Base-by-base conservation (phyloP, 2,888 invertebrate species). In the Autographa gamma region DNA sequence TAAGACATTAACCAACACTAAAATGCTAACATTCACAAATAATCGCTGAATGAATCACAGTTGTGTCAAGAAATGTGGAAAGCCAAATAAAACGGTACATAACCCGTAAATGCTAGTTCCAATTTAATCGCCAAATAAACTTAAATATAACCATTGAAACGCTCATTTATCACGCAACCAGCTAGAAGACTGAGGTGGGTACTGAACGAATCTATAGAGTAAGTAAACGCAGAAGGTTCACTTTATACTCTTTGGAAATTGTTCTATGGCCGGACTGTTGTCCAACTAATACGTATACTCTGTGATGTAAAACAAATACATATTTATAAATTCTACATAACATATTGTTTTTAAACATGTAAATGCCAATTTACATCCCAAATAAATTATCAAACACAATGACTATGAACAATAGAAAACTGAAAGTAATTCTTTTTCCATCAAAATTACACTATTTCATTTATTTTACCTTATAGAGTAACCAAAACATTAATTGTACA, bases 141-240 rank as follows among this genome's bases (percentile, higher is more conserved):
- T 63, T 59, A 59, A 74, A 66, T 64, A 71, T 68, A 63, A 72
- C 61, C 52, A 41, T 68, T 71, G 68, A 68, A 66, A 69, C 63
- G 67, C 66, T 77, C 82, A 69, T 83, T 74, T 67, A 81, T 82
- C 76, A 82, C 76, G 70, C 71, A 43, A 71, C 43, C 71, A 58
- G 66, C 60, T 31, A 63, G 62, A 73, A 76, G 81, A 67, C 70
- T 63, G 60, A n/a, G 59, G 43, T 43, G 66, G 63, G 68, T 72
- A 65, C 72, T 43, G 62, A 59, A 66, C 60, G 18, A 64, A 64
- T 65, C 60, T 48, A 61, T 69, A 65, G 14, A 19, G 2, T 63
- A 56, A 9, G 25, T 56, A 19, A 56, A 25, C 54, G 54, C 54
- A 56, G 54, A 56, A 56, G 54, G 3, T 56, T 11, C 3, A 56